These are phyloP conservation scores for Chymomyza amoena DNA, from an alignment of 2,888 invertebrate genomes.

Conservation along the genomic window DNA sequence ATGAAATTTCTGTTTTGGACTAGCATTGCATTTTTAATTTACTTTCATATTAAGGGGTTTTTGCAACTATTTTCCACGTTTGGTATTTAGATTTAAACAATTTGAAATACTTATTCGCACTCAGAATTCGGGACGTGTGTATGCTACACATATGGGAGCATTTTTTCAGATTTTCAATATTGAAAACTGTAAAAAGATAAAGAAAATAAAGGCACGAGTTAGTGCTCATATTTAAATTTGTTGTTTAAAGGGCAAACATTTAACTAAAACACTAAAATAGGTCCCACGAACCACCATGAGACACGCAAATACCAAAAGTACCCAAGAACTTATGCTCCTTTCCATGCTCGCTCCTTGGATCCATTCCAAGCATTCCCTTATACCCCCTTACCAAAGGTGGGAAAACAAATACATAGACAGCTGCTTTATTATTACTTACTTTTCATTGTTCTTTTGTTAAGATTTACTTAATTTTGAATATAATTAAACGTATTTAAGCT, in stretches of 20 bases:
- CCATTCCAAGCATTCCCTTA: constrained; percentile 47
- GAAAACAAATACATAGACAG: constrained; percentile 71
- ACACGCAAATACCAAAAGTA: constrained; percentile 17
- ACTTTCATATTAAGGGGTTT: constrained; percentile 6
- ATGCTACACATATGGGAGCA: constrained; percentile 7
- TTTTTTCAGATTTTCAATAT: constrained; percentile 66
- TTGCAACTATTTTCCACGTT: constrained; percentile 2
- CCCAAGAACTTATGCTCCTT: constrained; percentile 13
- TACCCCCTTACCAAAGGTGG: constrained; percentile 74
- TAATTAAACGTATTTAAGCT: constrained; percentile 64
- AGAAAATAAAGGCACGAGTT: constrained; percentile 68
- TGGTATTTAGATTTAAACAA: not conserved
- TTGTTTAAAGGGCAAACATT: constrained; percentile 17
- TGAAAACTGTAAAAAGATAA: constrained; percentile 74
- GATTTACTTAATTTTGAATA: constrained; percentile 58
- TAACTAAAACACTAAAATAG: constrained; percentile 19
- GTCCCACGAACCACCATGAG: constrained; percentile 63
- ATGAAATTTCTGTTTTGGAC: not conserved
- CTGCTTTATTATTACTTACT: constrained; percentile 73
- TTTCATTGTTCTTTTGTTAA: constrained; percentile 33
- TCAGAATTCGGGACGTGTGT: constrained; percentile 17
- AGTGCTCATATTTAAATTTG: constrained; percentile 56
- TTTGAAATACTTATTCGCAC: constrained; percentile 54
- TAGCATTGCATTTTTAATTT: constrained; percentile 14
- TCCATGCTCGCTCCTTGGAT: constrained; percentile 9